Conservation (phyloP, 2,113 vertebrate genomes). For the Cygnus atratus region DNA sequence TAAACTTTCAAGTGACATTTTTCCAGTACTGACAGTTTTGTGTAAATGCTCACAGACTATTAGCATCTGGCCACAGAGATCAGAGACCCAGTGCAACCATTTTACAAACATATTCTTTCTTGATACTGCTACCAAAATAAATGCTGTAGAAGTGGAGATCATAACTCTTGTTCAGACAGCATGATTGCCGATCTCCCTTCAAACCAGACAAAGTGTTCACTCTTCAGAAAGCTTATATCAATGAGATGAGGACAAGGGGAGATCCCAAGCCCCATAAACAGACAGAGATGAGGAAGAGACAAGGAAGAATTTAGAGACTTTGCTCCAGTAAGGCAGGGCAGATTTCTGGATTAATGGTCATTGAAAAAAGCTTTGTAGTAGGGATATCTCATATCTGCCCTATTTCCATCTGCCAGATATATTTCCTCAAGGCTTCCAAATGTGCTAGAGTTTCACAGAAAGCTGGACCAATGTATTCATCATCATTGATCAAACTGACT, state of each 20-base stretch:
- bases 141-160: neutral
- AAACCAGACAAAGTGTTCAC: neutral
- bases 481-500: slow-evolving; percentile 72
- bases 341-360: neutral
- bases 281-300: fast-evolving
- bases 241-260: neutral
- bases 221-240: neutral
- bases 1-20: neutral
- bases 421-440: slow-evolving; percentile 71
- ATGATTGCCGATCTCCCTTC: neutral
- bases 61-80: neutral
- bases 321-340: neutral
- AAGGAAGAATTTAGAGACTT: neutral
- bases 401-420: slow-evolving; percentile 37
- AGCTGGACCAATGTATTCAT: slow-evolving; percentile 47
- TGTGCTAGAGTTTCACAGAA: slow-evolving; percentile 28
- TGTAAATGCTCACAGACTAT: neutral
- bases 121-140: neutral
- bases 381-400: neutral
- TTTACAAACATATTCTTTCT: neutral
- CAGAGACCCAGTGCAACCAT: neutral
- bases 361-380: neutral
- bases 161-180: neutral
- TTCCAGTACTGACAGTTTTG: neutral
- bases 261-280: neutral